Base-by-base conservation (phyloP, 2,113 vertebrate species). In the Coptodon bakossiorum region DNA sequence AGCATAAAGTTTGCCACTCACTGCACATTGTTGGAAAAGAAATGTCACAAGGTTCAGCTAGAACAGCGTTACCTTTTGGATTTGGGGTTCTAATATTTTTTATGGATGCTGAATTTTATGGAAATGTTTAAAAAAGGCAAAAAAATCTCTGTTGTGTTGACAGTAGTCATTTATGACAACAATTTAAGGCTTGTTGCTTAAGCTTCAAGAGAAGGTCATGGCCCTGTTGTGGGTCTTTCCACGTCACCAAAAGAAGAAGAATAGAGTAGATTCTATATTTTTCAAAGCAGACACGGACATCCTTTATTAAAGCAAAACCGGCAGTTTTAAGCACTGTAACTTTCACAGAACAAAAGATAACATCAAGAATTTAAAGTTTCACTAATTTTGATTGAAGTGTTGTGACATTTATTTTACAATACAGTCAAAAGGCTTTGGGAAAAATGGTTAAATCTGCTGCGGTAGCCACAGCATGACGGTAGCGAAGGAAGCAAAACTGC, bases 401-500 rank as follows among this genome's bases (percentile, higher is more conserved):
- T 29, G 14, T 76, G 68, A 48, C 14, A 76, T 76, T 73, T 73
- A 76, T 48, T 29, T 76, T 50, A 76, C 24, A 19, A 29, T 29
- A 31, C 6, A 45, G 36, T 48, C 40, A 13, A 6, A 81, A 45
- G 9, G 71, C 40, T 50, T 78, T 50, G 43, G 45, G 45, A 1
- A 48, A 29, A 80, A 17, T 24, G 10, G 12, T 29, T 56, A 53
- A 17, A 59, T 81, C 14, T 83, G 81, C 61, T 40, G 43, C 0
- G 10, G 48, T 9, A 27, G 81, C 6, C 4, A 17, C 13, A 50
- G 8, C 3, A 7, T 63, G 38, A 57, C 12, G 31, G 4, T n/a
- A 5, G 22, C 73, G 14, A 52, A 83, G 71, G 83, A 90, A 86
- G 82, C 84, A 27, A 93, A 91, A 90, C 19, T 79, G 48, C 57